Evolutionary conservation across 2,888 invertebrate species (phyloP), one percentile per base, ranked within the genome.

Genomic region (Hermaeophaga mercurialis): DNA sequence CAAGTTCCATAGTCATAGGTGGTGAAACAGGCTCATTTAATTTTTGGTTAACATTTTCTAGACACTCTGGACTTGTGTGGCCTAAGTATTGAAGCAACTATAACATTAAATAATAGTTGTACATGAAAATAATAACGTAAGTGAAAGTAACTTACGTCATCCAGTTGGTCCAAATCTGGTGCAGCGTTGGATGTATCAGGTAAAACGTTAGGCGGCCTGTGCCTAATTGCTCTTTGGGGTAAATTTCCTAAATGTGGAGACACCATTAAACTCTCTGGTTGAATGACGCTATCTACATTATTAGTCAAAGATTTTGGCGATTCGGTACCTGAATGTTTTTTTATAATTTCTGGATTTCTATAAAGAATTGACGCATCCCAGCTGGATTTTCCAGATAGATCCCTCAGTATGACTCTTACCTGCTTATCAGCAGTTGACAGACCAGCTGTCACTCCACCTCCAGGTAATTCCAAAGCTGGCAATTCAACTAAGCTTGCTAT

Each of bases 281-380:
- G 76, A 14, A 68, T 49, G 19, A 60, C 67, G 57, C 68, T 70
- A 31, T 41, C 33, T 7, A 50, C 41, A 28, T 58, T 56, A 15
- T 50, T 53, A 17, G 43, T 48, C 9, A 24, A 22, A 4, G 14
- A n/a, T 28, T 47, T 49, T 12, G 26, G 26, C 12, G 24, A 7
- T 2, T 43, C 31, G 2, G 34, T 15, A 1, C 18, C 53, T 11
- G 38, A 12, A 5, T 26, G 45, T 7, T 48, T 34, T 36, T 11
- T 50, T 19, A 62, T 47, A 19, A 44, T 63, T n/a, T 82, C 80
- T 0, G 91, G 90, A 68, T 89, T 88, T 73, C 89, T 87, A 78
- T 93, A 93, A 0, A 97, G 81, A 56, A 95, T 90, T 0, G 94
- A 91, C 31, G 93, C 93, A 78, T 97, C 96, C 96, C 97, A 97